Conservation (phyloP, 2,888 invertebrate species). For the Syrista parreyssii region DNA sequence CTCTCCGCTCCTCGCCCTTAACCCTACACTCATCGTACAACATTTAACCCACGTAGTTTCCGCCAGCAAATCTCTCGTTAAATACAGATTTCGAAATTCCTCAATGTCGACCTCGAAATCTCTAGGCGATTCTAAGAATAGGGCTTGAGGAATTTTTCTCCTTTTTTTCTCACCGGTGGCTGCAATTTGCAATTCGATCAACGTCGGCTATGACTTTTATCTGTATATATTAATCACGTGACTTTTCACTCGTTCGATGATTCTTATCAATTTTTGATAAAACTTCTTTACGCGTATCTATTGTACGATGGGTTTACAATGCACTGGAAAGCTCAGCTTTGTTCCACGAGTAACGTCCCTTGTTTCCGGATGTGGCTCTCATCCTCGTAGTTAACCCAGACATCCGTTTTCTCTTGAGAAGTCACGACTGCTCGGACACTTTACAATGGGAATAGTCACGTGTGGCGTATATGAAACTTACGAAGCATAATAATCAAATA, state of each 20-base stretch:
- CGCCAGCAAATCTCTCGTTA: not conserved
- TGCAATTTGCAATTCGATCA: not conserved
- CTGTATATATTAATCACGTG: not conserved
- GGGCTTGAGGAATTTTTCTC: not conserved
- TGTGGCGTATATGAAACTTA: not conserved
- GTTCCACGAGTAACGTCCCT: not conserved
- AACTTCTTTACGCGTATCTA: not conserved
- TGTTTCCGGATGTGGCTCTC: not conserved
- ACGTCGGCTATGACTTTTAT: no score
- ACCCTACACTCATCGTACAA: conserved; percentile 5
- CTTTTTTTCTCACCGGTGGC: not conserved
- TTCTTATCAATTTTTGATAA: not conserved
- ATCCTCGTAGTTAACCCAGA: not conserved
- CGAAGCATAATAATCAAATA: not conserved
- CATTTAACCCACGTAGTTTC: conserved; percentile 1
- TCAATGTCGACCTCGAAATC: not conserved
- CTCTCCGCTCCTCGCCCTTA: not conserved
- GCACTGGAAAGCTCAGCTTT: not conserved
- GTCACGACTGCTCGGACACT: not conserved
- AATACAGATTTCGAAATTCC: not conserved
- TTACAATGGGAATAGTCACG: not conserved
- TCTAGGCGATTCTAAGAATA: not conserved
- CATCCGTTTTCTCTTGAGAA: not conserved
- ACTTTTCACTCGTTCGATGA: not conserved
- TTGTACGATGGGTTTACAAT: not conserved